These are phyloP conservation scores for Antheraea pernyi DNA, from an alignment of 1,140 invertebrate species.

Conservation along the genomic window DNA sequence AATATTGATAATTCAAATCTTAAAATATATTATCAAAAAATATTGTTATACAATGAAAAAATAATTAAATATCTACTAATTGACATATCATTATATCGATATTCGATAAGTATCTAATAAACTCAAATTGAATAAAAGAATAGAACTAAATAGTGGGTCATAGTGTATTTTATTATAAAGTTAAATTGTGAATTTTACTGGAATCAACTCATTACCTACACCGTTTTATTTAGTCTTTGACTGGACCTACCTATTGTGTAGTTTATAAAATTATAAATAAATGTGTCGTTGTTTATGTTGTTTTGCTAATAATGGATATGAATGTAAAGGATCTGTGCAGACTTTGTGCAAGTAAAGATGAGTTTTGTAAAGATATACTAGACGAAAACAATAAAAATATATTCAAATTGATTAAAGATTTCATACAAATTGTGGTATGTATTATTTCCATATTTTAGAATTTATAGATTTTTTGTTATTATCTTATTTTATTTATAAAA, in stretches of 20 bases:
- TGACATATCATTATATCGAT: no score
- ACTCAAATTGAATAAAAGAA: no score
- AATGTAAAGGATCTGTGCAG: conserved; percentile 67
- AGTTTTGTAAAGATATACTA: conserved; percentile 63
- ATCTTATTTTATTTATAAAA: not conserved
- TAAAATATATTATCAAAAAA: no score
- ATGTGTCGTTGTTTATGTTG: not conserved
- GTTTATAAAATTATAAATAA: not conserved
- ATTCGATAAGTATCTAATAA: no score
- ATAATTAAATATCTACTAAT: no score
- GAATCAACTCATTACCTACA: no score
- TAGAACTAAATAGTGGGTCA: no score
- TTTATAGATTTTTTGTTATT: no score
- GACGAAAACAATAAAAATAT: conserved; percentile 61
- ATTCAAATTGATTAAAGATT: conserved; percentile 61
- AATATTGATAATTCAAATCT: no score
- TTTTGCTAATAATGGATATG: conserved; percentile 41
- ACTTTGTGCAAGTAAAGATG: conserved; percentile 66
- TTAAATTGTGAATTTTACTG: no score
- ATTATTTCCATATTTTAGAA: conserved; percentile 1
- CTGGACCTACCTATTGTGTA: not conserved
- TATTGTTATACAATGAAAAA: no score
- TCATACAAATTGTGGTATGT: conserved; percentile 64
- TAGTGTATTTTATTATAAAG: no score
- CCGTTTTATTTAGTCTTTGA: not conserved